A percentile compares a stretch with the other conserved stretches of the same genome.
Evolutionary conservation across 2,113 vertebrate species (phyloP).

Genomic region (Alligator mississippiensis): DNA sequence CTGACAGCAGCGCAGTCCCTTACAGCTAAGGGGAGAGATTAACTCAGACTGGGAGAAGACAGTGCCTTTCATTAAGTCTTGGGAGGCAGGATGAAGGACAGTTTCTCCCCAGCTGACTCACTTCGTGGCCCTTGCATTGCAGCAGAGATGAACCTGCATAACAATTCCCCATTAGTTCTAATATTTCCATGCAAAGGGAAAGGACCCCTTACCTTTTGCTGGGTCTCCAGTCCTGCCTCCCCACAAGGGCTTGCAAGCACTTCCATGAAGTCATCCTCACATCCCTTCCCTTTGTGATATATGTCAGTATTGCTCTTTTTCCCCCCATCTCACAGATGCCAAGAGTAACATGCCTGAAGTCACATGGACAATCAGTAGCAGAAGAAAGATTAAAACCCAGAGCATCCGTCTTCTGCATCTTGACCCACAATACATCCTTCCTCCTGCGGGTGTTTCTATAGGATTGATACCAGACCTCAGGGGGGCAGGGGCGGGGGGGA

Average conservation of each 20-base stretch:
- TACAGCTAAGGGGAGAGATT: neutral
- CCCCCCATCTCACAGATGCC: neutral
- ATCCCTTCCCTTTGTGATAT: neutral
- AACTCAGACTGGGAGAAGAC: conserved; percentile 4
- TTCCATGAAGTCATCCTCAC: neutral
- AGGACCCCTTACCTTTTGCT: conserved; percentile 6
- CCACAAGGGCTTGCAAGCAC: neutral
- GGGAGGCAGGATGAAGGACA: conserved; percentile 12
- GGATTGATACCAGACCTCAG: rapidly evolving
- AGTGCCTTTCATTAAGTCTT: neutral
- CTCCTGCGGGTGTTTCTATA: neutral
- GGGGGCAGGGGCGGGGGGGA: neutral
- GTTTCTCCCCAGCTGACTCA: conserved; percentile 51
- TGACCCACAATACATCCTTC: neutral
- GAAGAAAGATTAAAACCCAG: rapidly evolving
- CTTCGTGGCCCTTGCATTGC: neutral
- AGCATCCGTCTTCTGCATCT: neutral
- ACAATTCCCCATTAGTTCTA: conserved; percentile 2
- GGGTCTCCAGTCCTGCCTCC: neutral
- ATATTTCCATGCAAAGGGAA: conserved; percentile 11
- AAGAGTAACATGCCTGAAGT: neutral
- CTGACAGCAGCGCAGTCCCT: neutral
- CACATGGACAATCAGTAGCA: neutral
- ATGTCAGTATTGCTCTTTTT: neutral
- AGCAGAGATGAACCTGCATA: neutral